Evolutionary conservation across 2,888 invertebrate species (phyloP).

Genomic region (Acrocyrtus sp.): DNA sequence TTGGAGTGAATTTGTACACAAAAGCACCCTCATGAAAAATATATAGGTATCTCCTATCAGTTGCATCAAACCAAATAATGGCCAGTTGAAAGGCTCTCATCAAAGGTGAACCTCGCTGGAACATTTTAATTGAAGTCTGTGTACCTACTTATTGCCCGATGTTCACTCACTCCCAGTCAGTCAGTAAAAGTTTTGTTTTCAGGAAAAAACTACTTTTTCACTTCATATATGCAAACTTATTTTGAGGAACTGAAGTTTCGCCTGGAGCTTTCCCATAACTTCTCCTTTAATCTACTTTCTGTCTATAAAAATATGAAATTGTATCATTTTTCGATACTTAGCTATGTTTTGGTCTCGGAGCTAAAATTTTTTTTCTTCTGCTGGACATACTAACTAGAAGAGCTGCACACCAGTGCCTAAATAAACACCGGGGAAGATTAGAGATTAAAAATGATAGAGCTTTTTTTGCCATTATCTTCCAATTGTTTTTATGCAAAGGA

Average conservation of each 20-base stretch:
- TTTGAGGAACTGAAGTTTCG: constrained; percentile 24
- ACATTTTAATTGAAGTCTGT: constrained; percentile 47
- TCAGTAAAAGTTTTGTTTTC: background rate
- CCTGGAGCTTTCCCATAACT: constrained; percentile 39
- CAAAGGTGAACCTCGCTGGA: constrained; percentile 40
- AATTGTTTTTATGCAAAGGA: no score
- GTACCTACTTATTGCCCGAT: background rate
- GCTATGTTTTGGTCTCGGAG: no score
- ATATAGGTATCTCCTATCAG: constrained; percentile 9
- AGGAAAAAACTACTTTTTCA: background rate
- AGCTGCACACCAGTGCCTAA: no score
- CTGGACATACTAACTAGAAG: no score
- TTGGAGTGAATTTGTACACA: background rate
- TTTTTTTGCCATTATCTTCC: no score
- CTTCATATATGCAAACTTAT: constrained; percentile 3
- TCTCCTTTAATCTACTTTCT: background rate
- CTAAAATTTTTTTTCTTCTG: no score
- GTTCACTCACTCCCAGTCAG: background rate
- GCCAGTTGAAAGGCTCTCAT: constrained; percentile 49
- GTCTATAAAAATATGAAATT: background rate
- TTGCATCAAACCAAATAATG: constrained; percentile 31
- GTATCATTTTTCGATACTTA: no score
- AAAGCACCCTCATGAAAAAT: background rate
- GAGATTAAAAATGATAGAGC: no score
- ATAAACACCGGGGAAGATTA: no score